phyloP scores from a whole-genome alignment of 2,113 vertebrate species.

The Strix uralensis region DNA sequence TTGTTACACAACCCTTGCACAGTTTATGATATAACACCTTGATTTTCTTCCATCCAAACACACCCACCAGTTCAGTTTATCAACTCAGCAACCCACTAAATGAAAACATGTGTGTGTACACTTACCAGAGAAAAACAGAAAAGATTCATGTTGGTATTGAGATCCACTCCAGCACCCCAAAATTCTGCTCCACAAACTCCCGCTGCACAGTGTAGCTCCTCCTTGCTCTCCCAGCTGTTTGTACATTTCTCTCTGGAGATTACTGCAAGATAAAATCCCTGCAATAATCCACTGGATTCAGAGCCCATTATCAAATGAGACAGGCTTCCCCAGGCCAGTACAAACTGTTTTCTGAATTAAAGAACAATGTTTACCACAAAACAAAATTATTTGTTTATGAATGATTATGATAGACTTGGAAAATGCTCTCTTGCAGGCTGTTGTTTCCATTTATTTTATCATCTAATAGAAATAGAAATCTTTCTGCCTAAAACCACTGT shows the following conservation, averaged over 20 bases:
- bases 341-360: conserved; percentile 72
- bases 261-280: conserved; percentile 88
- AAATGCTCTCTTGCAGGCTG: conserved; percentile 11
- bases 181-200: conserved; percentile 33
- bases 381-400: not conserved
- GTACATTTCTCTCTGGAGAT: conserved; percentile 75
- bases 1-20: not conserved
- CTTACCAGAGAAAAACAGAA: conserved; percentile 97
- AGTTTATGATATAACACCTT: not conserved
- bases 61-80: not conserved
- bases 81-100: not conserved
- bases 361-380: conserved; percentile 46
- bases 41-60: not conserved
- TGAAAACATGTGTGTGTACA: not conserved
- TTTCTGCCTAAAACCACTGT: not conserved
- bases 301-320: conserved; percentile 82
- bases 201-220: conserved; percentile 40
- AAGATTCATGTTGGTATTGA: conserved; percentile 83
- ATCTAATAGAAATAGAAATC: not conserved
- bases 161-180: not conserved
- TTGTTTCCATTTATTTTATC: not conserved
- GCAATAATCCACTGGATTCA: conserved; percentile 88
- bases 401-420: not conserved
- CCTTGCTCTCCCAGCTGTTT: conserved; percentile 73
- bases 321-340: conserved; percentile 60